These are phyloP conservation scores for Drosophila flavopinicola DNA, from an alignment of 2,888 invertebrate species.

Conservation along the genomic window DNA sequence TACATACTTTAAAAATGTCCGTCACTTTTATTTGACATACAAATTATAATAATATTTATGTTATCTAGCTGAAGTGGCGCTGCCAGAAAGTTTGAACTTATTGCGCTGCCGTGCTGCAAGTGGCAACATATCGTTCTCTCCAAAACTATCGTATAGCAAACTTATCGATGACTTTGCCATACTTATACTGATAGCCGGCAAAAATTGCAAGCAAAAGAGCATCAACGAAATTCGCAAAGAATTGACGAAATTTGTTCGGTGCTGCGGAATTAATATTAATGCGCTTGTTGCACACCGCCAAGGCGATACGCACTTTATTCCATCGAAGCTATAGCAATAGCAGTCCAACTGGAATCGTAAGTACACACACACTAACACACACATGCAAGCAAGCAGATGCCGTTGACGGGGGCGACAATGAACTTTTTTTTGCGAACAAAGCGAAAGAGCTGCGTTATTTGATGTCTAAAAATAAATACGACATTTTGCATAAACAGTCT, in stretches of 20 bases:
- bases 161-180: slow-evolving; percentile 5
- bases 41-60: background rate
- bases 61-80: no score
- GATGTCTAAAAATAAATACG: slow-evolving; percentile 60
- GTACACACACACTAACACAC: slow-evolving; percentile 9
- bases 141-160: background rate
- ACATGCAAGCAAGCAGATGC: background rate
- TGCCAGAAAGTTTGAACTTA: background rate
- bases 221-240: slow-evolving; percentile 18
- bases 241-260: slow-evolving; percentile 1
- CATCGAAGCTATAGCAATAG: slow-evolving; percentile 31
- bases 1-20: background rate
- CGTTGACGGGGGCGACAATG: slow-evolving; percentile 11
- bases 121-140: background rate
- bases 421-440: slow-evolving; percentile 32
- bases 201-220: slow-evolving; percentile 36
- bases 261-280: slow-evolving; percentile 36
- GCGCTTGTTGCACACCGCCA: slow-evolving; percentile 51
- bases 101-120: no score
- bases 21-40: background rate
- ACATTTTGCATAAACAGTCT: slow-evolving; percentile 58
- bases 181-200: slow-evolving; percentile 38
- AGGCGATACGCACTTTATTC: slow-evolving; percentile 36
- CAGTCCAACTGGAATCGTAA: slow-evolving; percentile 45
- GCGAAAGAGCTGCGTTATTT: slow-evolving; percentile 29